These are phyloP conservation scores for Myopa testacea DNA, from an alignment of 2,888 invertebrate genomes.

Conservation along the genomic window DNA sequence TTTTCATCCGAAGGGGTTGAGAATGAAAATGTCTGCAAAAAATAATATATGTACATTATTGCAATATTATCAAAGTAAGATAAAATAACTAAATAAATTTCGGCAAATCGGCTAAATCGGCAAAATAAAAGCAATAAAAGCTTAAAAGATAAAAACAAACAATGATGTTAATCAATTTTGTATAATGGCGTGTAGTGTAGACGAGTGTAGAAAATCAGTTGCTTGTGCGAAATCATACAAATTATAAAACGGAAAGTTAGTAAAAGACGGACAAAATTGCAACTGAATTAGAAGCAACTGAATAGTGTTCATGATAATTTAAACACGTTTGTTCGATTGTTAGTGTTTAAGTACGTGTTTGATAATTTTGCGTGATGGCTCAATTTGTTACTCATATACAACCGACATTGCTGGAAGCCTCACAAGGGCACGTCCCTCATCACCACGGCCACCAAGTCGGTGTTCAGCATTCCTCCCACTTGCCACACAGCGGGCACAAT, in stretches of 20 bases:
- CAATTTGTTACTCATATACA: slow-evolving; percentile 74
- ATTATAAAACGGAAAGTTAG: no score
- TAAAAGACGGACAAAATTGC: slow-evolving; percentile 25
- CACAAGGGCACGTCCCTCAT: slow-evolving; percentile 71
- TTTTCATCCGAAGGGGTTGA: no score
- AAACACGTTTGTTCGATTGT: slow-evolving; percentile 19
- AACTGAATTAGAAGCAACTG: slow-evolving; percentile 24
- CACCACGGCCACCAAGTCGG: slow-evolving; percentile 70
- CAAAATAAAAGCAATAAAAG: slow-evolving; percentile 21
- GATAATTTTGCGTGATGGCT: slow-evolving; percentile 67
- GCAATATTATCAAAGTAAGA: background rate
- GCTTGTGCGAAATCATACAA: no score
- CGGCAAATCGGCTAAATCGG: background rate
- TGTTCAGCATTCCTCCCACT: slow-evolving; percentile 66
- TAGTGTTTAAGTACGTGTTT: no score
- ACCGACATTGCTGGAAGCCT: slow-evolving; percentile 72
- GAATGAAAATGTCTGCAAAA: no score
- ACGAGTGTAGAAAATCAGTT: no score
- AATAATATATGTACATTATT: background rate
- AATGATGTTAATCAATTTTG: no score
- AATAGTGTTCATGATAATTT: slow-evolving; percentile 19
- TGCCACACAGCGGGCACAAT: slow-evolving; percentile 69
- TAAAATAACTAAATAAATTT: slow-evolving; percentile 1
- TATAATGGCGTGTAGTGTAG: background rate
- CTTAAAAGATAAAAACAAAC: slow-evolving; percentile 48